Evolutionary conservation across 2,888 invertebrate genomes (phyloP), one percentile per base, ranked within the genome.

Genomic region (Ypsolopha sequella): DNA sequence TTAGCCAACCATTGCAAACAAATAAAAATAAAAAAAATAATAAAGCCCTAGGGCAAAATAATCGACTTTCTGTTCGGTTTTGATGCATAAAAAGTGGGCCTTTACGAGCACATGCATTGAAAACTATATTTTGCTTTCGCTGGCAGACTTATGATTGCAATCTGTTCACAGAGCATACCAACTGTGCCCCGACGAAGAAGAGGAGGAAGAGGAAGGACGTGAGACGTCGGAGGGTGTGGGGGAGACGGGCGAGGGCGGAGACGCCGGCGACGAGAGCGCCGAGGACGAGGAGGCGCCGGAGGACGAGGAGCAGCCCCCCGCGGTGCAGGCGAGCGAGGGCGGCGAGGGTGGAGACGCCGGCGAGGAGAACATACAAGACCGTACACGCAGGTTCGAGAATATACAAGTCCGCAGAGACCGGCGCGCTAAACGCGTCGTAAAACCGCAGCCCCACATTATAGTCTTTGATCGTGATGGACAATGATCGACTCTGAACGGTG

Each of bases 131-230:
- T 24, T 4, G 24, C 24, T 24, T 24, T 24, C 24, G 24, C 24
- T 24, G 4, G 24, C 24, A 24, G 24, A 24, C 24, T 24, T 4
- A 24, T 24, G 24, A 24, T 24, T 24, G 24, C 24, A 24, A 24
- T 39, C 3, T 38, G 47, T 50, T 10, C 24, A 4, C 60, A 87
- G 87, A 57, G 87, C 86, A 33, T 86, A 84, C 58, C 86, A 86
- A 60, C 64, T 87, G 45, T 86, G 86, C 54, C 85, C 86, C 1
- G 85, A 85, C 51, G 84, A 82, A 52, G 85, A 85, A 41, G 85
- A 85, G n/a, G 87, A 87, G 48, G 85, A 85, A 54, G 85, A 84
- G 50, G 79, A 80, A 54, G 55, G 64, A 7, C 71, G 76, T n/a
- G 76, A 73, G 45, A 63, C 64, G 24, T 70, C 62, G 44, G 64